phyloP scores from a whole-genome alignment of 2,797 vertebrate genomes.

The Meda fulgida region DNA sequence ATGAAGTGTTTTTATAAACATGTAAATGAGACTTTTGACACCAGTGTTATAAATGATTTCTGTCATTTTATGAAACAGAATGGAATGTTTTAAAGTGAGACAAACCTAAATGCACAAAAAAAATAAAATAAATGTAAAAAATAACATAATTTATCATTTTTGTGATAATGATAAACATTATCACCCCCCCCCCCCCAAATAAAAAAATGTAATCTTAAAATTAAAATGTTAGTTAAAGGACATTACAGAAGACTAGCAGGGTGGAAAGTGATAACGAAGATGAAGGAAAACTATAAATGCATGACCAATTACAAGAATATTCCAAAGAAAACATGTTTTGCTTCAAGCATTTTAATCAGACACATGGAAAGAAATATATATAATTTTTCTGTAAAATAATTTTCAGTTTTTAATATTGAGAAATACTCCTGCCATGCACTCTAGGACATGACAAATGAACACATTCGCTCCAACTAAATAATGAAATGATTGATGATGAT shows the following conservation, averaged over 20 bases:
- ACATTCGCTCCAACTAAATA: neutral
- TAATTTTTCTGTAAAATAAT: neutral
- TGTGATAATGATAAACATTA: too few relatives aligned
- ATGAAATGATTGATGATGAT: neutral
- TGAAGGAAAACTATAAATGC: neutral
- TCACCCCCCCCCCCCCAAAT: too few relatives aligned
- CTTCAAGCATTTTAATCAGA: neutral
- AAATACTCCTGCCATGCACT: neutral
- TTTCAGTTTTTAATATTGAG: neutral
- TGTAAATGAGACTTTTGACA: neutral
- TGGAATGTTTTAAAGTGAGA: neutral
- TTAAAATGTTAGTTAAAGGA: too few relatives aligned
- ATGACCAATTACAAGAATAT: neutral
- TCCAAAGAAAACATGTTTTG: neutral
- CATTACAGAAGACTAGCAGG: too few relatives aligned
- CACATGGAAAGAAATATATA: neutral
- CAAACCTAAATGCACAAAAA: neutral
- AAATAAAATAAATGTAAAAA: neutral
- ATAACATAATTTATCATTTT: neutral
- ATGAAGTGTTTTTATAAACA: neutral
- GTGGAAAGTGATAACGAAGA: too few relatives aligned
- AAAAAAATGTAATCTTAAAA: too few relatives aligned
- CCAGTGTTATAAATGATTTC: neutral
- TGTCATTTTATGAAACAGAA: neutral
- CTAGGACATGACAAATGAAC: neutral